These are phyloP conservation scores for Drosophila peninsularis DNA, from an alignment of 2,888 invertebrate genomes.

Conservation along the genomic window DNA sequence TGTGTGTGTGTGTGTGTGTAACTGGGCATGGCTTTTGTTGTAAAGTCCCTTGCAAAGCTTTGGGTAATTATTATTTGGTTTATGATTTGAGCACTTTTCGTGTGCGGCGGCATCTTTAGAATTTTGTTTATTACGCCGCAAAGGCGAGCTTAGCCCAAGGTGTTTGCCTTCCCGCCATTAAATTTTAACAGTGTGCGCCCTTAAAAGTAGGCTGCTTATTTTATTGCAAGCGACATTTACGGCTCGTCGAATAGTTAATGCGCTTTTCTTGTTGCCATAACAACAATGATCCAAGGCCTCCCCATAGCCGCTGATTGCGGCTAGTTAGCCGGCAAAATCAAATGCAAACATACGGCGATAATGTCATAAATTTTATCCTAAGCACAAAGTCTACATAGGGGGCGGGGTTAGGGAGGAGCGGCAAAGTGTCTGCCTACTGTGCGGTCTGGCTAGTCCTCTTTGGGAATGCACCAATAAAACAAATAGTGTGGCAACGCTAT, in stretches of 20 bases:
- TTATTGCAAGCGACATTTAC: conserved; percentile 64
- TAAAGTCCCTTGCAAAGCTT: conserved; percentile 66
- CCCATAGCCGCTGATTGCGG: conserved; percentile 25
- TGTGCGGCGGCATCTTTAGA: conserved; percentile 60
- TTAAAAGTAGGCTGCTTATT: conserved; percentile 66
- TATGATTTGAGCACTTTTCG: conserved; percentile 70
- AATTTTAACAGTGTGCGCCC: conserved; percentile 59
- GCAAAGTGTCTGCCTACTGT: background rate
- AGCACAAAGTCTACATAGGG: background rate
- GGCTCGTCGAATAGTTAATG: conserved; percentile 72
- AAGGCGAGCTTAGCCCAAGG: conserved; percentile 59
- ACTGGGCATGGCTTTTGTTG: conserved; percentile 59
- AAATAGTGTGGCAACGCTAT: conserved; percentile 23
- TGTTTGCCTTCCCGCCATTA: conserved; percentile 62
- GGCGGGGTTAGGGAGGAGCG: background rate
- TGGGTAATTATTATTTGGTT: conserved; percentile 80
- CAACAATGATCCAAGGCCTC: conserved; percentile 24
- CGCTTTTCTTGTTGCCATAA: conserved; percentile 59
- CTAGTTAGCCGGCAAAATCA: conserved; percentile 41
- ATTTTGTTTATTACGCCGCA: conserved; percentile 72
- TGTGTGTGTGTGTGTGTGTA: conserved; percentile 23
- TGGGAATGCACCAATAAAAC: conserved; percentile 32
- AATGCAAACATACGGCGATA: conserved; percentile 24
- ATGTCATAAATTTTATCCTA: conserved; percentile 45
- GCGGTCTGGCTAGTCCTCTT: background rate